phyloP scores from a whole-genome alignment of 2,113 vertebrate species.

The Nothobranchius kuhntae region DNA sequence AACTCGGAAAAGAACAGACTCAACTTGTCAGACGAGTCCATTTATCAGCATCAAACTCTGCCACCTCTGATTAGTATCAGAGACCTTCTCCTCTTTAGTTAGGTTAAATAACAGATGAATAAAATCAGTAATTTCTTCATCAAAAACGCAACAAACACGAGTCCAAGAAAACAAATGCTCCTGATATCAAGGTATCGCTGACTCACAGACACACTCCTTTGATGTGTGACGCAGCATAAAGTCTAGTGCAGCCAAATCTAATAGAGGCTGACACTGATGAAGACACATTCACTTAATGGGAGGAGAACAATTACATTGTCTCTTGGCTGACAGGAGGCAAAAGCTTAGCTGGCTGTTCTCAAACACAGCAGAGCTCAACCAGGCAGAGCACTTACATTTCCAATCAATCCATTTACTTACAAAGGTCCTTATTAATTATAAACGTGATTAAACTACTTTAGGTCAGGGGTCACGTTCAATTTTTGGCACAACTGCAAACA shows the following conservation, averaged over 20 bases:
- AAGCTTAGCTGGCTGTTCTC: slow-evolving; percentile 6
- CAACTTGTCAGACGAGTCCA: background rate
- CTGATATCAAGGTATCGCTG: background rate
- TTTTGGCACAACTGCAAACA: too few species aligned
- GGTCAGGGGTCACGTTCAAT: background rate
- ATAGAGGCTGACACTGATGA: slow-evolving; percentile 51
- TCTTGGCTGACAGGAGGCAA: slow-evolving; percentile 17
- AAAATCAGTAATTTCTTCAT: too few species aligned
- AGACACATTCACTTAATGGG: slow-evolving; percentile 44
- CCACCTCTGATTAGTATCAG: background rate
- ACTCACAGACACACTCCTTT: slow-evolving; percentile 1
- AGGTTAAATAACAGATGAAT: background rate
- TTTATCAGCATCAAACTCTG: background rate
- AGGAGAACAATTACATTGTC: slow-evolving; percentile 23
- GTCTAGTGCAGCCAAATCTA: slow-evolving; percentile 31
- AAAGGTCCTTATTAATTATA: background rate
- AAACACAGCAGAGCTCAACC: background rate
- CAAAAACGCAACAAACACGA: background rate
- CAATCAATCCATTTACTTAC: background rate
- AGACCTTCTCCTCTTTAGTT: background rate
- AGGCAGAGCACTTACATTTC: background rate
- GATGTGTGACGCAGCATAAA: slow-evolving; percentile 7
- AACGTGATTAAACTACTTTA: background rate
- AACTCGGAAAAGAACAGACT: background rate
- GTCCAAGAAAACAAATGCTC: background rate